These are phyloP conservation scores for Baronia brevicornis DNA, from an alignment of 2,888 invertebrate genomes.

Conservation along the genomic window DNA sequence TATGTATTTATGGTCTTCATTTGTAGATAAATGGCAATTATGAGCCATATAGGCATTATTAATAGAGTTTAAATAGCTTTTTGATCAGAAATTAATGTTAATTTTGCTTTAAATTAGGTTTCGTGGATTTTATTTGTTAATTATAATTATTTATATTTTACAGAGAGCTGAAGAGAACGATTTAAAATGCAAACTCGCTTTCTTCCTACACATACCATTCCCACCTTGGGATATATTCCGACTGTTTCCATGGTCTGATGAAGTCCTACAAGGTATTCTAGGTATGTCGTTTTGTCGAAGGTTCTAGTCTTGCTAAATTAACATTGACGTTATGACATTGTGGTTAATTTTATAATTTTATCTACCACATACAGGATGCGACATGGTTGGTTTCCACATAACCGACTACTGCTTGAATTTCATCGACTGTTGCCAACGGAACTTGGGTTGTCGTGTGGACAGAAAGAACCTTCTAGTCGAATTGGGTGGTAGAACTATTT, in stretches of 20 bases:
- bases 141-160: constrained; percentile 23
- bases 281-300: constrained; percentile 76
- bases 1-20: no score
- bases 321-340: constrained; percentile 8
- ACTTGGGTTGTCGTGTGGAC: constrained; percentile 91
- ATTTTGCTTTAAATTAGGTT: not conserved
- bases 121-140: constrained; percentile 5
- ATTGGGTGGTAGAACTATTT: constrained; percentile 89
- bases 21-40: no score
- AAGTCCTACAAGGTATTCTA: constrained; percentile 93
- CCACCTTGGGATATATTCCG: constrained; percentile 96
- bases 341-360: constrained; percentile 12
- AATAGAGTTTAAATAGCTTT: no score
- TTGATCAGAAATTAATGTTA: not conserved
- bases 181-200: constrained; percentile 87
- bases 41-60: no score
- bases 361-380: constrained; percentile 77
- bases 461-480: constrained; percentile 90
- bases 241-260: constrained; percentile 94
- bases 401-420: constrained; percentile 93
- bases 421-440: constrained; percentile 92
- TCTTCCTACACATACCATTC: constrained; percentile 96
- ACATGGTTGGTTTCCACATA: constrained; percentile 95
- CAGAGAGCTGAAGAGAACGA: constrained; percentile 85
- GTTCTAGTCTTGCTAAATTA: constrained; percentile 4